These are phyloP conservation scores for Empis stercorea DNA, from an alignment of 2,888 invertebrate species.

Conservation along the genomic window DNA sequence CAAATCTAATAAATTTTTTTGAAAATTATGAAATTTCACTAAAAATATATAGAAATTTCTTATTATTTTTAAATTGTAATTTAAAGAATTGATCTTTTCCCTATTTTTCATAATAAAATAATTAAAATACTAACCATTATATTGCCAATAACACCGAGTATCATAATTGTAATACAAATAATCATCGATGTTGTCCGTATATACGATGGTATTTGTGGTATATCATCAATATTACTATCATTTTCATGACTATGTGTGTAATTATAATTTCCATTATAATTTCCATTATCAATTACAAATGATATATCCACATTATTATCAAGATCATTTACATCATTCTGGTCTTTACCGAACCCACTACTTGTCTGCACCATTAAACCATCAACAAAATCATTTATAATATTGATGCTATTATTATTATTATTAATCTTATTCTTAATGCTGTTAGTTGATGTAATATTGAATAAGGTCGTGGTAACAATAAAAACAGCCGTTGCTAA, in stretches of 20 bases:
- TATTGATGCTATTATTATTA: too few relatives aligned
- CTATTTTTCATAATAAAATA: too few relatives aligned
- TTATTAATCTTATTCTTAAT: too few relatives aligned
- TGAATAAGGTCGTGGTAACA: slow-evolving; percentile 14
- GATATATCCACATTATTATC: background rate
- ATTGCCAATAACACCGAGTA: slow-evolving; percentile 83
- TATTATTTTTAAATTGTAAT: too few relatives aligned
- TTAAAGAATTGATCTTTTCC: too few relatives aligned
- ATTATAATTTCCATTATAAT: background rate
- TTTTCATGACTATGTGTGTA: slow-evolving; percentile 9
- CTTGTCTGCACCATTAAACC: background rate
- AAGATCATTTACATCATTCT: too few relatives aligned
- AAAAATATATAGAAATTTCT: too few relatives aligned
- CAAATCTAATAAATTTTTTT: too few relatives aligned
- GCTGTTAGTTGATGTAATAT: slow-evolving; percentile 7
- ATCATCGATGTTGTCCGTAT: slow-evolving; percentile 79
- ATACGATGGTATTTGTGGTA: slow-evolving; percentile 63
- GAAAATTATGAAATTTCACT: too few relatives aligned
- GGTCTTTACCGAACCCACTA: too few relatives aligned
- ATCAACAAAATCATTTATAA: background rate
- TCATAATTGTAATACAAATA: slow-evolving; percentile 76
- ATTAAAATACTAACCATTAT: slow-evolving; percentile 49
- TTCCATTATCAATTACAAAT: background rate
- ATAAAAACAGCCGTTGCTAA: slow-evolving; percentile 10
- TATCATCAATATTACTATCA: slow-evolving; percentile 11